Conservation (phyloP, 2,888 invertebrate genomes). For the Clistopyga incitator region DNA sequence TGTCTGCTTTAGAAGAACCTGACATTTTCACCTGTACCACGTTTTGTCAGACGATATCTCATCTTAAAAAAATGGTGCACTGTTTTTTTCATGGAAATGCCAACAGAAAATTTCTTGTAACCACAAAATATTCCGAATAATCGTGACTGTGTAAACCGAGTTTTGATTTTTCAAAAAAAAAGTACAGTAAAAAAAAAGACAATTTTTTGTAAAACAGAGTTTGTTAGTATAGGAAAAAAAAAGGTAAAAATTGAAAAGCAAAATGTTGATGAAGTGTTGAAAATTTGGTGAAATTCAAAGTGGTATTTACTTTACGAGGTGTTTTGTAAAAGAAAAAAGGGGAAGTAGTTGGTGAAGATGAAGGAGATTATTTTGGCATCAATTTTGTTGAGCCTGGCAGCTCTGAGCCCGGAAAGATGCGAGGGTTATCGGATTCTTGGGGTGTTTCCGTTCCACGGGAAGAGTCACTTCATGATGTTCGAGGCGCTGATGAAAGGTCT, state of each 20-base stretch:
- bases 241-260: neutral
- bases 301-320: neutral
- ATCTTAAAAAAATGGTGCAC: no score
- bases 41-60: no score
- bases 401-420: constrained; percentile 47
- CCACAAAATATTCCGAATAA: no score
- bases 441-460: constrained; percentile 83
- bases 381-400: constrained; percentile 9
- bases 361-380: constrained; percentile 13
- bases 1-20: neutral
- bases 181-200: no score
- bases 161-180: no score
- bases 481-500: constrained; percentile 83
- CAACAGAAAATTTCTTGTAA: no score
- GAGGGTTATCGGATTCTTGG: constrained; percentile 76
- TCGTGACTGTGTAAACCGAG: no score
- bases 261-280: neutral
- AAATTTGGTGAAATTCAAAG: neutral
- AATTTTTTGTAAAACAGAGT: neutral
- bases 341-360: constrained; percentile 14
- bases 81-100: no score
- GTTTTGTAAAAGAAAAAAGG: neutral
- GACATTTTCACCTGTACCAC: neutral
- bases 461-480: constrained; percentile 84
- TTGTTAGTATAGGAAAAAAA: no score